A percentile compares a stretch with the other conserved stretches of the same genome.
Conservation (phyloP, 2,888 invertebrate genomes). For the Malachius bipustulatus region DNA sequence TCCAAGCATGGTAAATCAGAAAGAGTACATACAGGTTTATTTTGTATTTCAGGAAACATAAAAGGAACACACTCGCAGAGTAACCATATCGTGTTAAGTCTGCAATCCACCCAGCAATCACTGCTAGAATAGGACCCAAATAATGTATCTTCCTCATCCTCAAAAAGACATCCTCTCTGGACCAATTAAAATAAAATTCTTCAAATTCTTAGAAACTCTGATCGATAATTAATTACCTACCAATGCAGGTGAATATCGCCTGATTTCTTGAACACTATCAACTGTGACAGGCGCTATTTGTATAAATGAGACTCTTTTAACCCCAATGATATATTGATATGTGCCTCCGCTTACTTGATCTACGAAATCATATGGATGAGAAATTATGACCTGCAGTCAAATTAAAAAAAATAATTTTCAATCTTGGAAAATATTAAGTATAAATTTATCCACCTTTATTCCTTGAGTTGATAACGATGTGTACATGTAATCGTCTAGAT, state of each 20-base stretch:
- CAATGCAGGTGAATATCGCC: constrained; percentile 24
- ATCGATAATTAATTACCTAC: not conserved
- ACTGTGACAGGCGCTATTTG: constrained; percentile 21
- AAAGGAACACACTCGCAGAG: constrained; percentile 46
- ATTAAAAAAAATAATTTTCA: too few species aligned
- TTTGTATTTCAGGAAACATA: constrained; percentile 36
- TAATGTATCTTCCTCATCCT: constrained; percentile 13
- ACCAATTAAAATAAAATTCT: constrained; percentile 4
- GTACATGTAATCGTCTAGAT: not conserved
- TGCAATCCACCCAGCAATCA: constrained; percentile 45
- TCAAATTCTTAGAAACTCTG: not conserved
- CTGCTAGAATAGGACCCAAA: constrained; percentile 40
- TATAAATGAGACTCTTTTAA: constrained; percentile 23
- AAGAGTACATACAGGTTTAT: constrained; percentile 34
- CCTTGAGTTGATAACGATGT: not conserved
- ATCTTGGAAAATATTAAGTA: not conserved
- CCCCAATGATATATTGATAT: constrained; percentile 23
- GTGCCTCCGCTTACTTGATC: constrained; percentile 44
- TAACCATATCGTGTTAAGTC: constrained; percentile 39
- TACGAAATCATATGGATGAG: constrained; percentile 44
- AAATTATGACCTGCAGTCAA: constrained; percentile 39
- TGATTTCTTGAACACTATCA: constrained; percentile 11
- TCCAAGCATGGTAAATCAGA: constrained; percentile 40
- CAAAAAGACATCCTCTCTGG: constrained; percentile 16
- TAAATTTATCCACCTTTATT: not conserved